Evolutionary conservation across 1,140 invertebrate genomes (phyloP).

Genomic region (Whitmania pigra): DNA sequence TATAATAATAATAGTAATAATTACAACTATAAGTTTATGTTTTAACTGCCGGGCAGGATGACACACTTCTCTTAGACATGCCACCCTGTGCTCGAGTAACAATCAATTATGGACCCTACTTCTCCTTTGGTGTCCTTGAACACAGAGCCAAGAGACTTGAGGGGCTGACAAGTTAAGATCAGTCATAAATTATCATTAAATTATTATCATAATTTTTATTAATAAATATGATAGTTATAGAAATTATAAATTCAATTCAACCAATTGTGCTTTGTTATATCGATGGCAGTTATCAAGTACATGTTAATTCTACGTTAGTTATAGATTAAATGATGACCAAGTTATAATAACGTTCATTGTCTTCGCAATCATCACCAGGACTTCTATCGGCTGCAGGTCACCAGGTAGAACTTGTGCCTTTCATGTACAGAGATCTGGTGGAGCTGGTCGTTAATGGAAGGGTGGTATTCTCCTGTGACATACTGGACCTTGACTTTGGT

Average conservation of each 20-base stretch:
- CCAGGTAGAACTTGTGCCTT: background rate
- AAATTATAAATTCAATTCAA: too few relatives aligned
- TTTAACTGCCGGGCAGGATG: too few relatives aligned
- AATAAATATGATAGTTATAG: too few relatives aligned
- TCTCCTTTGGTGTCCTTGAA: background rate
- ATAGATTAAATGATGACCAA: too few relatives aligned
- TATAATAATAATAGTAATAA: too few relatives aligned
- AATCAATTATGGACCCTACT: background rate
- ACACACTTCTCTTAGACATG: background rate
- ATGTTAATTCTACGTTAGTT: too few relatives aligned
- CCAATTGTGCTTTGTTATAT: too few relatives aligned
- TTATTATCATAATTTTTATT: slow-evolving; percentile 12
- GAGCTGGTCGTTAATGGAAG: background rate
- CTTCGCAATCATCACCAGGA: background rate
- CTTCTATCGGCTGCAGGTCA: background rate
- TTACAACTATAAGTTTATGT: too few relatives aligned
- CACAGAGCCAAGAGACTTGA: background rate
- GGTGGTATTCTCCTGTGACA: background rate
- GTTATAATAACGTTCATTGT: background rate
- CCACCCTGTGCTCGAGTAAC: background rate
- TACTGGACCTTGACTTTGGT: slow-evolving; percentile 6
- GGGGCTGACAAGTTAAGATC: background rate
- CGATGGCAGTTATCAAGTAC: too few relatives aligned
- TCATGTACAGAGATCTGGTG: slow-evolving; percentile 4
- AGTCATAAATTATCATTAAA: background rate